Evolutionary conservation across 2,888 invertebrate species (phyloP), one percentile per base, ranked within the genome.

Genomic region (Azorinus chamasolen): DNA sequence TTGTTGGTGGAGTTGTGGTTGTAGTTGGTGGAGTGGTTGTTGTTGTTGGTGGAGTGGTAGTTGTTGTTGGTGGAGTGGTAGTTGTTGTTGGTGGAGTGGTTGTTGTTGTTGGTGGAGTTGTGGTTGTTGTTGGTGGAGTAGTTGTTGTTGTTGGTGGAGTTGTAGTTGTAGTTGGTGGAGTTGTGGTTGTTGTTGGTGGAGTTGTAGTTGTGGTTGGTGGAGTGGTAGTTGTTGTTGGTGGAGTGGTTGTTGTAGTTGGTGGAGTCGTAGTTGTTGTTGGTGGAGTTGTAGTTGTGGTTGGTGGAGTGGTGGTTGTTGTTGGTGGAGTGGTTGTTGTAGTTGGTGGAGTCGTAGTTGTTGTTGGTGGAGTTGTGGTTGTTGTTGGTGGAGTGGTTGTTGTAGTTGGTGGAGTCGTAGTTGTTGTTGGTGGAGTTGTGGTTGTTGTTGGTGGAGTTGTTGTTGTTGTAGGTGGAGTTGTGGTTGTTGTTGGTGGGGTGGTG

Each of bases 121-220:
- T 12, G 12, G 57, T 57, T 39, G 57, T 57, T 22, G 41, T 16
- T 20, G 57, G 20, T 55, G 55, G 10, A 12, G 12, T 2, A n/a
- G 55, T 55, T 20, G 55, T 16, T 6, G 18, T 20, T 2, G 41
- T 41, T 18, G 37, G 6, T 14, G 32, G 12, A 53, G 1, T 4
- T 32, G 32, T 3, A 20, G 41, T 39, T 41, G 57, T 57, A n/a
- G 57, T 39, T 20, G 4, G 16, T 22, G 43, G 12, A 32, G 32
- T 32, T 32, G 45, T 43, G 12, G 58, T 58, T 1, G 58, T 43
- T 22, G 14, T n/a, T 24, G 58, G 22, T 58, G 58, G 18, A 45
- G 58, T 12, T 0, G 58, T 16, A 6, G 22, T 58, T 24, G 3
- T 22, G 0, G 57, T 18, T 24, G 45, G 24, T 2, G 25, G 14